Evolutionary conservation across 2,888 invertebrate species (phyloP), one percentile per base, ranked within the genome.

Genomic region (Dorcus hopei): DNA sequence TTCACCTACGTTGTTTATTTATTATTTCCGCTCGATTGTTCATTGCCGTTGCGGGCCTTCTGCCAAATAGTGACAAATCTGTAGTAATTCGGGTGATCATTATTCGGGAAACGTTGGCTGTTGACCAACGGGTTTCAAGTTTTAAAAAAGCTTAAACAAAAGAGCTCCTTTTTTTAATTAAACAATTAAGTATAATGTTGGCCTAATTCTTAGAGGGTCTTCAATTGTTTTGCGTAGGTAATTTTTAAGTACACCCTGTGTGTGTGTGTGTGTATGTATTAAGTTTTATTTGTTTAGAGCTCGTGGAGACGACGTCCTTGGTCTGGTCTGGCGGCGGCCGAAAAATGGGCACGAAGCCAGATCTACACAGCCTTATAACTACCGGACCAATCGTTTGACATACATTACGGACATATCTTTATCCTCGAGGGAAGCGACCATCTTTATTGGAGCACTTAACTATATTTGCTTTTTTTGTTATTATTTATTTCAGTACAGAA

Each of bases 301-400:
- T 63, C 61, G 59, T 56, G 58, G 63, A 61, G 26, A 63, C 64
- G 63, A 65, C 67, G 61, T 65, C 65, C 60, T 52, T 40, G 43
- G 51, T 58, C 49, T 57, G 54, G 58, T 60, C 63, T 63, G 64
- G 63, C 64, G 62, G 61, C 64, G 65, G 63, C 55, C 62, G 58
- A 63, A 65, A 64, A 65, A 47, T 65, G 64, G 69, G 69, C 69
- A 68, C 56, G 9, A 54, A 55, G 68, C 68, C 68, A 69, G 62
- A 52, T 48, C 59, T 63, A 56, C 64, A 59, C 59, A 57, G 61
- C 59, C 67, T 67, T 65, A 65, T 61, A 60, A 64, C 66, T 60
- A 59, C 64, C 62, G 58, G 63, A 61, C 65, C 66, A 66, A 66
- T 67, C 66, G 63, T 65, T 59, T 61, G 63, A 62, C 62, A 65